phyloP scores from a whole-genome alignment of 1,140 invertebrate species.

The Coptotermes formosanus region DNA sequence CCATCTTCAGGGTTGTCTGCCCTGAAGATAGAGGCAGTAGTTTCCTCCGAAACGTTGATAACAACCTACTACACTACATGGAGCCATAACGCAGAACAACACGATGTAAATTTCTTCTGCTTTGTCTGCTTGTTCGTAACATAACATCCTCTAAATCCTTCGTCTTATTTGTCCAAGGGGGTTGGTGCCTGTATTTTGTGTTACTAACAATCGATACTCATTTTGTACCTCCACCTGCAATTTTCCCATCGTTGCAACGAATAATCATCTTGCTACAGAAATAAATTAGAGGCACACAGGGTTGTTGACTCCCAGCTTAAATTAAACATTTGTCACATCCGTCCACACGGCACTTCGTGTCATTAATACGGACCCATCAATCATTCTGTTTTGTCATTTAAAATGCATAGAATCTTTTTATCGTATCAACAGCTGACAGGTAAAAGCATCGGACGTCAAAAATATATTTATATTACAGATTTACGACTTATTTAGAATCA shows the following conservation, averaged over 20 bases:
- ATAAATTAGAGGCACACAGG: not conserved
- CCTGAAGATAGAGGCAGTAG: no score
- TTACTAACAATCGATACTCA: not conserved
- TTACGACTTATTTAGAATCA: slow-evolving; percentile 9
- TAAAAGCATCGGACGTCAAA: not conserved
- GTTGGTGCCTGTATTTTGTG: not conserved
- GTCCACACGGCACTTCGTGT: not conserved
- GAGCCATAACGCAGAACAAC: no score
- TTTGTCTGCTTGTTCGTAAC: not conserved
- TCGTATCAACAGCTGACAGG: not conserved
- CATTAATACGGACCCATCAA: not conserved
- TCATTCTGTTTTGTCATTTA: not conserved
- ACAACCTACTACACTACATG: no score
- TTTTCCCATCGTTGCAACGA: not conserved
- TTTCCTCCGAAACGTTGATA: no score
- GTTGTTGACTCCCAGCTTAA: not conserved
- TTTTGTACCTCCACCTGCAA: not conserved
- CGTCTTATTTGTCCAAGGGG: not conserved
- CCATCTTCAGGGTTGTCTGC: no score
- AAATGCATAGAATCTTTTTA: not conserved
- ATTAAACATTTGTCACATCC: not conserved
- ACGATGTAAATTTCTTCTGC: no score
- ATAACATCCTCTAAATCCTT: not conserved
- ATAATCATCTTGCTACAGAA: not conserved
- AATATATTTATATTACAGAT: slow-evolving; percentile 12